phyloP scores from a whole-genome alignment of 2,113 vertebrate genomes.

The Cairina moschata region DNA sequence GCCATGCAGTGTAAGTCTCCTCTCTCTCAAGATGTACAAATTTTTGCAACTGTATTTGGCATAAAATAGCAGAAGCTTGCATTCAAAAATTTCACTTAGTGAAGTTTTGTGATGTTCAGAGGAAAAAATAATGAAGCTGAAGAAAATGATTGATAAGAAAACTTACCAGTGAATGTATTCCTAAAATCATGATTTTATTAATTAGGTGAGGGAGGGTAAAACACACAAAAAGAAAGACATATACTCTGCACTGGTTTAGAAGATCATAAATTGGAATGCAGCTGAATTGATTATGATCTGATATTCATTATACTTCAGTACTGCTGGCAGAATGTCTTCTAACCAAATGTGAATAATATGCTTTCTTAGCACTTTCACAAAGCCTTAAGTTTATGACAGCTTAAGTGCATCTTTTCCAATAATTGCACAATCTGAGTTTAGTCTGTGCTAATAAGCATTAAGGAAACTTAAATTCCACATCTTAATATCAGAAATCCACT shows the following conservation, averaged over 20 bases:
- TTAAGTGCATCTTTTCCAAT: slow-evolving; percentile 56
- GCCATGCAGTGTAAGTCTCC: neutral
- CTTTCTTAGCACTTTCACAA: slow-evolving; percentile 56
- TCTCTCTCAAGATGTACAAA: neutral
- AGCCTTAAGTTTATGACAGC: slow-evolving; percentile 30
- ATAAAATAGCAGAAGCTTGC: neutral
- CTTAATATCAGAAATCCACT: slow-evolving; percentile 81
- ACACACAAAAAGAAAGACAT: slow-evolving; percentile 42
- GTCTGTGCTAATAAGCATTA: slow-evolving; percentile 63
- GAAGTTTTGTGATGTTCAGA: neutral
- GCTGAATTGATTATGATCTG: slow-evolving; percentile 44
- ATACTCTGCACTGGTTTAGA: slow-evolving; percentile 49
- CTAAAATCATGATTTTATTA: slow-evolving; percentile 71
- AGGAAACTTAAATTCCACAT: slow-evolving; percentile 72
- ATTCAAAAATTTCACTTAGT: neutral
- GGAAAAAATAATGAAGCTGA: slow-evolving; percentile 27
- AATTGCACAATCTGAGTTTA: slow-evolving; percentile 55
- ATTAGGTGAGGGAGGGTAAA: slow-evolving; percentile 52
- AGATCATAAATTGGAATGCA: slow-evolving; percentile 49
- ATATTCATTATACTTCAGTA: slow-evolving; percentile 59
- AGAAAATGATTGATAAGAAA: slow-evolving; percentile 30
- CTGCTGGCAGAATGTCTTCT: slow-evolving; percentile 27
- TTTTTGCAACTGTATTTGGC: neutral
- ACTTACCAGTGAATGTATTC: slow-evolving; percentile 33
- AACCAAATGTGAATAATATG: neutral